Evolutionary conservation across 2,113 vertebrate species (phyloP).

Genomic region (Zosterops borbonicus): DNA sequence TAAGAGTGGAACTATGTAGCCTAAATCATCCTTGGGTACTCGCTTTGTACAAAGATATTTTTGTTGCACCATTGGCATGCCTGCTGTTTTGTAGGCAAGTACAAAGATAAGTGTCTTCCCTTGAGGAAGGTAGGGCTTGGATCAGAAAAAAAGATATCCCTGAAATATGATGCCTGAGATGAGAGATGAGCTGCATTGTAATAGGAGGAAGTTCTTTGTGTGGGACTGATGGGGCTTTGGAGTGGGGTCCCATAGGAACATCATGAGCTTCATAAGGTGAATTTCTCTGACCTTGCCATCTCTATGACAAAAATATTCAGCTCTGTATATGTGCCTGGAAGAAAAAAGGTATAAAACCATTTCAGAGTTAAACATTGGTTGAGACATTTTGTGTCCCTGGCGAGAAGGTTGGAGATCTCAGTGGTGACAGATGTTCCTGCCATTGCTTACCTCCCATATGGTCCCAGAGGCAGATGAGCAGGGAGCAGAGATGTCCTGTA

Average conservation of each 20-base stretch:
- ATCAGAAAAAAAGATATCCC: constrained; percentile 3
- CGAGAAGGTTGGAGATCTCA: neutral
- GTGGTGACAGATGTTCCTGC: neutral
- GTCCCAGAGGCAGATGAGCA: neutral
- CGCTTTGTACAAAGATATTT: neutral
- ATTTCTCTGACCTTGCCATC: constrained; percentile 24
- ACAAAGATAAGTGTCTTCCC: constrained; percentile 6
- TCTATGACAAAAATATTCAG: constrained; percentile 25
- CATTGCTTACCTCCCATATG: accelerated
- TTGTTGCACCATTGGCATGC: neutral
- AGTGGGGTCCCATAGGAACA: neutral
- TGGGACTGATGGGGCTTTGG: neutral
- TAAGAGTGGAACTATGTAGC: neutral
- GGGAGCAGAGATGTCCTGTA: neutral
- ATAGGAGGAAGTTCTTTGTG: neutral
- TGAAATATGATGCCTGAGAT: neutral
- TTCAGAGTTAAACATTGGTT: neutral
- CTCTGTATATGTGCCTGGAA: neutral
- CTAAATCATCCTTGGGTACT: neutral
- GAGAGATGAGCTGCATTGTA: constrained; percentile 9
- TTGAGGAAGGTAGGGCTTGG: neutral
- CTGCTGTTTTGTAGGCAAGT: neutral
- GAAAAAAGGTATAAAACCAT: neutral
- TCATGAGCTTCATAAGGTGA: neutral
- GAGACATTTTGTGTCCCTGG: neutral